Evolutionary conservation across 37 sponge, comb jelly and placozoan genomes (phyloP).

Genomic region (Geodia barretti): DNA sequence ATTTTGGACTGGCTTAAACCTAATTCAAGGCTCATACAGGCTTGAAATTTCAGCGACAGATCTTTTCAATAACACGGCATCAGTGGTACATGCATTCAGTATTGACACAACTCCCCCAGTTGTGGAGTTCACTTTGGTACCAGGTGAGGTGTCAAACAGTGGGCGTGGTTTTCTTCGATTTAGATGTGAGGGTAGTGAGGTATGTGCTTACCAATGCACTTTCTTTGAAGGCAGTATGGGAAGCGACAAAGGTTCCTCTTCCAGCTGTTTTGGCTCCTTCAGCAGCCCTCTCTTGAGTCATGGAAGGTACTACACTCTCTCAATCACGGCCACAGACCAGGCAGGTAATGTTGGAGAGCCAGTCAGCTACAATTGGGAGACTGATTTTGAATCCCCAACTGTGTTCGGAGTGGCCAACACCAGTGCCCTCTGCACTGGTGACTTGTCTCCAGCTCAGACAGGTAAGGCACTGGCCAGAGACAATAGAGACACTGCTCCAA

Average conservation of each 20-base stretch:
- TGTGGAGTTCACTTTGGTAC: no score
- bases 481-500: background rate
- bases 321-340: conserved; percentile 20
- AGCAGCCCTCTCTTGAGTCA: no score
- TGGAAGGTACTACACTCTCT: background rate
- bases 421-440: conserved; percentile 17
- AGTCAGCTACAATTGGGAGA: conserved; percentile 16
- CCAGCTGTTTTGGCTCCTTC: no score
- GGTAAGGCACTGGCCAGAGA: conserved; percentile 19
- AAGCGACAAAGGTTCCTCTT: no score
- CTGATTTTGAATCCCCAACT: conserved; percentile 25
- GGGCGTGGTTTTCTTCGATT: no score
- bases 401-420: background rate
- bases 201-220: no score
- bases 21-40: no score
- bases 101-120: conserved; percentile 27
- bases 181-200: no score
- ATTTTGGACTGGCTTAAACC: conserved; percentile 10
- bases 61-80: conserved; percentile 1
- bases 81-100: conserved; percentile 2
- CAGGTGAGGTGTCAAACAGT: no score
- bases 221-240: no score
- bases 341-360: conserved; percentile 23
- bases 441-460: background rate
- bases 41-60: conserved; percentile 14